These are phyloP conservation scores for Amblyopsis rosae DNA, from an alignment of 2,113 vertebrate genomes.

Conservation along the genomic window DNA sequence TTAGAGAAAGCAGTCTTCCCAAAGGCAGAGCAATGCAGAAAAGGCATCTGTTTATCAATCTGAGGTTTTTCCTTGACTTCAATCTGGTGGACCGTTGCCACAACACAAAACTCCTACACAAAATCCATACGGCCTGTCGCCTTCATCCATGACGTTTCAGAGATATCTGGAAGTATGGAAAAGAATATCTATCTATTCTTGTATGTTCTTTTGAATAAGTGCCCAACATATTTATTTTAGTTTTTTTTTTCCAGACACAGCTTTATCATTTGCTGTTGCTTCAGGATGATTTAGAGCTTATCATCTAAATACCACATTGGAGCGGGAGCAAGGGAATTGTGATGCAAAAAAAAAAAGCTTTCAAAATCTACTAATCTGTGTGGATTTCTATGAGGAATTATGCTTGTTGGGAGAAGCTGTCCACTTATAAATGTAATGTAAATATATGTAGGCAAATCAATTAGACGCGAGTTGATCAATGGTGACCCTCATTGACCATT, in stretches of 20 bases:
- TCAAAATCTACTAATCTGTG: constrained; percentile 68
- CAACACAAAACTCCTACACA: constrained; percentile 4
- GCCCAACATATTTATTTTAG: constrained; percentile 1
- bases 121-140: constrained; percentile 17
- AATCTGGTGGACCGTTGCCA: constrained; percentile 37
- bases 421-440: constrained; percentile 11
- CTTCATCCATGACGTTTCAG: constrained; percentile 9
- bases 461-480: constrained; percentile 27
- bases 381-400: constrained; percentile 66
- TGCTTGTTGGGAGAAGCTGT: constrained; percentile 49
- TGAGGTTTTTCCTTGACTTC: constrained; percentile 22
- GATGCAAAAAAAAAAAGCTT: constrained; percentile 55
- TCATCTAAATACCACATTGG: constrained; percentile 53
- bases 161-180: neutral
- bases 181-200: neutral
- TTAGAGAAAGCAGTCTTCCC: constrained; percentile 15
- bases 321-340: constrained; percentile 13
- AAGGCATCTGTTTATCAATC: constrained; percentile 45
- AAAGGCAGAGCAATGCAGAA: constrained; percentile 9
- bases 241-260: neutral
- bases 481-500: constrained; percentile 51
- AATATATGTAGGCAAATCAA: constrained; percentile 36
- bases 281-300: constrained; percentile 56
- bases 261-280: constrained; percentile 34
- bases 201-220: constrained; percentile 18